Percentiles rank a stretch among this genome's conserved stretches.
phyloP scores from a whole-genome alignment of 2,113 vertebrate genomes.

The Terrapene triunguis region DNA sequence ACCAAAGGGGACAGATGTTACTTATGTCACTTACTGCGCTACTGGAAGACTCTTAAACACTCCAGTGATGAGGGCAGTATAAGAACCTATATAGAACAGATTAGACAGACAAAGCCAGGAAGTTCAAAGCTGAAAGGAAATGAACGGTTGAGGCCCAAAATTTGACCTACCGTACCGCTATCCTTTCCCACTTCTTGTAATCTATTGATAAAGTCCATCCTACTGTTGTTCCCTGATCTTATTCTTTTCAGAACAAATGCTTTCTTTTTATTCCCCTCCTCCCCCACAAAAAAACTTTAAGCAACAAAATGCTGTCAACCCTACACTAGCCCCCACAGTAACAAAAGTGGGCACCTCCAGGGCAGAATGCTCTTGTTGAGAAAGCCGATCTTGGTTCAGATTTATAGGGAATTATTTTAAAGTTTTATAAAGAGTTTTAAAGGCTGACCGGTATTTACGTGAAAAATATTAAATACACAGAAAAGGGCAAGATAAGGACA shows the following conservation, averaged over 20 bases:
- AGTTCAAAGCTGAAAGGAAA: neutral
- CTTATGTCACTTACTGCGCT: accelerated
- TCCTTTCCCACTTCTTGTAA: neutral
- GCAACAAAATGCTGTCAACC: accelerated
- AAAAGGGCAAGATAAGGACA: neutral
- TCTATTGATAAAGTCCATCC: neutral
- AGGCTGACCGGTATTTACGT: neutral
- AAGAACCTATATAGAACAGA: accelerated
- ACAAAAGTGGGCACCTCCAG: accelerated
- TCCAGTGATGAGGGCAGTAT: neutral
- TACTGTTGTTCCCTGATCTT: neutral
- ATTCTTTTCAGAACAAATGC: neutral
- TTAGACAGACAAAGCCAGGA: neutral
- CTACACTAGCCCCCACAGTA: neutral
- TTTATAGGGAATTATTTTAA: slow-evolving; percentile 1
- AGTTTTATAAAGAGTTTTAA: neutral
- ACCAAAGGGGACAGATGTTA: neutral
- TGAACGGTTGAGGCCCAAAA: neutral
- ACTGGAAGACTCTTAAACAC: neutral
- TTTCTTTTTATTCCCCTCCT: neutral
- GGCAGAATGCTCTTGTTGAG: slow-evolving; percentile 15
- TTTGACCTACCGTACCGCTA: neutral
- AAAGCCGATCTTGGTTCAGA: neutral
- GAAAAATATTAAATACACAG: neutral
- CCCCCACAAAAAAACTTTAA: neutral